Evolutionary conservation across 2,113 vertebrate genomes (phyloP).

Genomic region (Egretta garzetta): DNA sequence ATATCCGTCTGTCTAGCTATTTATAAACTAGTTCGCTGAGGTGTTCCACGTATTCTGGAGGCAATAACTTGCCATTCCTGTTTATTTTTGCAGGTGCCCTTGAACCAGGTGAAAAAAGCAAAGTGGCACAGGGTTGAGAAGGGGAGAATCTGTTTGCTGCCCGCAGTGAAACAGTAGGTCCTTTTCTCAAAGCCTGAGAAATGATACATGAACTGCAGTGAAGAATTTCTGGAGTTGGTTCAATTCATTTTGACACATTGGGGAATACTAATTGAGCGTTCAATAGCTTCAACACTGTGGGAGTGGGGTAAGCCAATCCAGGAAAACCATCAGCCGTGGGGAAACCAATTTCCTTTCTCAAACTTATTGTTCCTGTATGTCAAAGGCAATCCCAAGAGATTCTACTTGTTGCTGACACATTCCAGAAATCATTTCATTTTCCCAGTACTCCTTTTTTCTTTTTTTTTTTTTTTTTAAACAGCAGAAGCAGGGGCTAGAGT

Average conservation of each 20-base stretch:
- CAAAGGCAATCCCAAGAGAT: neutral
- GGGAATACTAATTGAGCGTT: constrained; percentile 25
- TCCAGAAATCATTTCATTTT: constrained; percentile 32
- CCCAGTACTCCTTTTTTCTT: neutral
- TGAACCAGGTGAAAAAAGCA: neutral
- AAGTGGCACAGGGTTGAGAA: neutral
- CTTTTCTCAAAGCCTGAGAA: constrained; percentile 14
- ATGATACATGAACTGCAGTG: neutral
- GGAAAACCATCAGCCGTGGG: neutral
- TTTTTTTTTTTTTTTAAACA: neutral
- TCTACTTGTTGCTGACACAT: constrained; percentile 24
- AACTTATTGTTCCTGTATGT: constrained; percentile 10
- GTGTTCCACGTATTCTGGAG: neutral
- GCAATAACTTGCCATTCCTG: neutral
- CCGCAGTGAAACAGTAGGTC: neutral
- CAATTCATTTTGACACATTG: neutral
- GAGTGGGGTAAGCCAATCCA: constrained; percentile 6
- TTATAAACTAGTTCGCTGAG: neutral
- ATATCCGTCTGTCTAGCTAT: neutral
- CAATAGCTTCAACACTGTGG: neutral
- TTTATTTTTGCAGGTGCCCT: constrained; percentile 43
- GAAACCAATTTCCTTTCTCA: constrained; percentile 51
- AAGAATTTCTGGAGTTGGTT: constrained; percentile 31
- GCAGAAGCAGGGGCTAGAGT: neutral
- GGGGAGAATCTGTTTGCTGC: neutral